phyloP scores from a whole-genome alignment of 2,888 invertebrate species.

The Uropetala carovei region DNA sequence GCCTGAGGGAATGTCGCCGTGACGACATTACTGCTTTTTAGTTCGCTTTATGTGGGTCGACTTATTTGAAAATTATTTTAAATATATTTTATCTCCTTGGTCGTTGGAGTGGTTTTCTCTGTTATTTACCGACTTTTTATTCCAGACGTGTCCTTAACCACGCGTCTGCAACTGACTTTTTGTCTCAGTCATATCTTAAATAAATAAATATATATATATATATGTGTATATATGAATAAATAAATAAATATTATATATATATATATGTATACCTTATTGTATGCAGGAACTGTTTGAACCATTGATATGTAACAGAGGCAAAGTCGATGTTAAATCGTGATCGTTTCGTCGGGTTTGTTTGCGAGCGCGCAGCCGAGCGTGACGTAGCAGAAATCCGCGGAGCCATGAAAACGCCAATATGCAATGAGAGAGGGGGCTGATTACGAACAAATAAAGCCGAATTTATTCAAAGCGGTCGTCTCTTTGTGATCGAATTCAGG shows the following conservation, averaged over 20 bases:
- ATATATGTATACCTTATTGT: background rate
- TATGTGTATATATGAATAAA: too few species aligned
- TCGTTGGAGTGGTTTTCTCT: too few species aligned
- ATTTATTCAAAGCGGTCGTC: background rate
- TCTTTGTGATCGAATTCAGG: background rate
- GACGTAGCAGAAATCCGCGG: background rate
- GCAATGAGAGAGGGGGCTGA: background rate
- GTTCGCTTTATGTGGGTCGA: too few species aligned
- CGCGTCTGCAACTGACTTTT: background rate
- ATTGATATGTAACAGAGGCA: background rate
- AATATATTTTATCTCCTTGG: too few species aligned
- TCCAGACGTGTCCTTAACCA: background rate
- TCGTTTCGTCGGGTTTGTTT: background rate
- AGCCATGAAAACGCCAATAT: background rate
- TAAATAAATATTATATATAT: too few species aligned
- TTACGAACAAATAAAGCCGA: background rate
- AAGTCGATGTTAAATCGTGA: background rate
- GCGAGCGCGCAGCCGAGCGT: background rate
- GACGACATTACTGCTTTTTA: too few species aligned
- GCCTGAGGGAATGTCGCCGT: too few species aligned
- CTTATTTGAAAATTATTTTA: too few species aligned
- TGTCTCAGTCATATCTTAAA: background rate
- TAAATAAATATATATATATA: too few species aligned
- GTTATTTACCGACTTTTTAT: background rate
- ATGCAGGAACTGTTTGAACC: background rate